Base-by-base conservation (phyloP, 2,113 vertebrate genomes). In the Lophius piscatorius region DNA sequence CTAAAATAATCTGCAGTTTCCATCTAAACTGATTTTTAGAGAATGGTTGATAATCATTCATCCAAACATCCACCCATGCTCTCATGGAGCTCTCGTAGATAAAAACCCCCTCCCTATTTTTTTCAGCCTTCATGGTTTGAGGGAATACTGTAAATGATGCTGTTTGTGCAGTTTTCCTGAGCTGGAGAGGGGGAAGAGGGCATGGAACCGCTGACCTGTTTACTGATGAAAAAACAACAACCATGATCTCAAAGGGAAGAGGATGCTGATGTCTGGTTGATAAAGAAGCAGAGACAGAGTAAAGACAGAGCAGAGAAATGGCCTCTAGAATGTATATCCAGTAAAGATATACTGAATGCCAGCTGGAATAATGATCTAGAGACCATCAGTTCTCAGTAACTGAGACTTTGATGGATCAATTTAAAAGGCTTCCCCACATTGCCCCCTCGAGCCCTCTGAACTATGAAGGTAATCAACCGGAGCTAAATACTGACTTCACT, bases 381-480 rank as follows among this genome's bases (percentile, higher is more conserved):
- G 51, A 49, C 63, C 44, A 42, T 45, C 20, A 29, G 38, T 29
- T 59, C 13, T 55, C 42, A 4, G 22, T 3, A 5, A 5, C 16
- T 4, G 0, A 26, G 13, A 21, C 24, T 67, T 70, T 81, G 71
- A 80, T 20, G 21, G 73, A 79, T 87, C 64, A 50, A 84, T 85
- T 82, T 82, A 83, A 85, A 80, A 74, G 79, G 82, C 76, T 68
- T 39, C 57, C 62, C 52, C 56, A 9, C 28, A 6, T 69, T 50
- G 54, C 39, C 66, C 83, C 77, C 70, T 12, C 17, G 44, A 81
- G 76, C 70, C 78, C 75, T 76, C 61, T 70, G 75, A 78, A 80
- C 84, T 74, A 80, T 81, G 81, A 78, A 72, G 68, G 87, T 83
- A 89, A 88, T 90, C 87, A 90, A 62, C 81, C 51, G 52, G 78